Base-by-base conservation (phyloP, 2,113 vertebrate species). In the Bolborhynchus lineola region DNA sequence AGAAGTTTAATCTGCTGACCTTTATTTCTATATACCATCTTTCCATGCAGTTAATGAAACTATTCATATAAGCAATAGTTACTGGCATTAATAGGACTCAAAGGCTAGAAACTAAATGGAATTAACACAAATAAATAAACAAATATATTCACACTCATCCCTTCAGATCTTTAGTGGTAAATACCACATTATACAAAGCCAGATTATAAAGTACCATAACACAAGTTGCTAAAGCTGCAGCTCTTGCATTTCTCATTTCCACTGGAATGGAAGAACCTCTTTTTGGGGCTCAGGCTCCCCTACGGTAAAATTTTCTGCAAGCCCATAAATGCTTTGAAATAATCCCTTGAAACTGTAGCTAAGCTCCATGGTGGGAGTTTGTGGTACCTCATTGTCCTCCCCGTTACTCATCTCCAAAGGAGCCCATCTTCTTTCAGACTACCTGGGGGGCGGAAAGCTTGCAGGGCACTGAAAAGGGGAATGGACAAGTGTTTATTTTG, bases 91-190 rank as follows among this genome's bases (percentile, higher is more conserved):
- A 92, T 29, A 72, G 46, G 77, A 55, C 53, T 91, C 72, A 42
- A 57, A 93, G 83, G 70, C 70, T 78, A 83, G 76, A 88, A 95
- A 92, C 57, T 76, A 89, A 96, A 93, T 81, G 62, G 57, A 75
- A 93, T 86, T 96, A 37, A 71, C 90, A 49, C 23, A 90, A 82
- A 96, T 71, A 95, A 86, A 91, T 50, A 96, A 83, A 87, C 60
- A 91, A 89, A 94, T 70, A 71, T 50, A 93, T 90, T 96, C 88
- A 60, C 0, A 0, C 28, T 86, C 79, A 90, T 82, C 64, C 65
- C 57, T 89, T 88, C 78, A 88, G 72, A 92, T 89, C 52, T 79
- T 92, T 89, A 92, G 85, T 67, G 41, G 47, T n/a, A 91, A 85
- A 37, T 57, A 90, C 76, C 75, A 90, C 71, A 74, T 85, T 82